phyloP scores from a whole-genome alignment of 2,113 vertebrate genomes.

The Mirounga angustirostris region DNA sequence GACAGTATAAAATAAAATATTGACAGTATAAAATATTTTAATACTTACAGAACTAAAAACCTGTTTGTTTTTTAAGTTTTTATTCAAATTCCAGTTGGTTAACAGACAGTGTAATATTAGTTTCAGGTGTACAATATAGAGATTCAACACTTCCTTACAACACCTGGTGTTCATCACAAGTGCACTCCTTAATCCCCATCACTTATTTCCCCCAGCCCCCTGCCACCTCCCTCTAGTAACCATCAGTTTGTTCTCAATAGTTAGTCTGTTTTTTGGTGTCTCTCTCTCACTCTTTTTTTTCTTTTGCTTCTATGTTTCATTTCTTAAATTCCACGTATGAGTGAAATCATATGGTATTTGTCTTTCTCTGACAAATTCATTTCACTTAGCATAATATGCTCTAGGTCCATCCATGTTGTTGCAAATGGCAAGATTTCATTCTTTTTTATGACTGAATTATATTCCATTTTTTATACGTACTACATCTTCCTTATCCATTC shows the following conservation, averaged over 20 bases:
- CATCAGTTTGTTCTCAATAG: background rate
- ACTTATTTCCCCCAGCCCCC: background rate
- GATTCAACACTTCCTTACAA: background rate
- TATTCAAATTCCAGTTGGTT: background rate
- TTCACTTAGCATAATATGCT: background rate
- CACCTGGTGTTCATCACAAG: background rate
- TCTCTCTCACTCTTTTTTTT: background rate
- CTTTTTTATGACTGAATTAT: background rate
- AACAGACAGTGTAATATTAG: background rate
- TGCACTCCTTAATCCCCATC: background rate
- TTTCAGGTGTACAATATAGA: background rate
- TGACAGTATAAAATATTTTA: background rate
- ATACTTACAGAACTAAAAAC: background rate
- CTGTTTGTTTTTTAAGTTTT: background rate
- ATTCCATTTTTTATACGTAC: background rate
- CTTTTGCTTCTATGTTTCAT: background rate
- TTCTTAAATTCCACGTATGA: background rate
- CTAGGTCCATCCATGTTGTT: background rate
- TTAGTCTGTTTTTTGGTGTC: background rate
- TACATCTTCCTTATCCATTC: background rate
- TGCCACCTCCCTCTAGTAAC: background rate
- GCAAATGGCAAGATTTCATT: background rate
- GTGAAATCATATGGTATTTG: background rate
- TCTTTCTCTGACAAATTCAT: background rate
- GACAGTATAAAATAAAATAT: background rate